Percentiles rank a stretch among this genome's conserved stretches.
phyloP scores from a whole-genome alignment of 2,888 invertebrate species.

The Rhingia rostrata region DNA sequence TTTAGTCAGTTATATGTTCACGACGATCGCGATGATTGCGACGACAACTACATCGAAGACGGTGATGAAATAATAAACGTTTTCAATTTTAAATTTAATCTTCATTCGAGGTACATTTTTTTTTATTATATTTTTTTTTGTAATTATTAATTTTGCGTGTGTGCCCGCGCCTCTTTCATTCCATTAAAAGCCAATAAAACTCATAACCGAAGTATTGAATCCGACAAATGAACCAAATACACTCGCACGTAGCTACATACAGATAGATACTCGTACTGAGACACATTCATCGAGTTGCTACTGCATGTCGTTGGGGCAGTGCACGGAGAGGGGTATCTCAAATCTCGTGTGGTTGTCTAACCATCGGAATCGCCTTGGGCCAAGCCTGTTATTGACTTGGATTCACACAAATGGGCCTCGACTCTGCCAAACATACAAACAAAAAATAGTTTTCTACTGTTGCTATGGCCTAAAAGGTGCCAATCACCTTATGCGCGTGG shows the following conservation, averaged over 20 bases:
- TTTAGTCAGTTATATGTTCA: constrained; percentile 22
- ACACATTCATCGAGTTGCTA: constrained; percentile 50
- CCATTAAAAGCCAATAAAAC: constrained; percentile 8
- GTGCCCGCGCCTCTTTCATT: constrained; percentile 12
- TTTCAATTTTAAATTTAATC: constrained; percentile 68
- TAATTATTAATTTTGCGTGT: constrained; percentile 37
- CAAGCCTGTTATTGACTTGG: constrained; percentile 52
- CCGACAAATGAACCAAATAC: neutral
- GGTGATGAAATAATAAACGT: constrained; percentile 53
- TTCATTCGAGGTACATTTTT: constrained; percentile 38
- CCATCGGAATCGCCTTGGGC: constrained; percentile 26
- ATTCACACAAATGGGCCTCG: constrained; percentile 45
- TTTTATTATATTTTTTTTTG: constrained; percentile 37
- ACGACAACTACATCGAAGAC: constrained; percentile 23
- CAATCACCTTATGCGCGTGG: constrained; percentile 68
- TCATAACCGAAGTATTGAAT: constrained; percentile 35
- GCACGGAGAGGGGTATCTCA: neutral
- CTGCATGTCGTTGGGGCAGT: constrained; percentile 13
- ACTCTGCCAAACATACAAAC: constrained; percentile 16
- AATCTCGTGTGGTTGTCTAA: constrained; percentile 13
- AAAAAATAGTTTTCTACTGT: constrained; percentile 44
- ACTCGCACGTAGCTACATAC: neutral
- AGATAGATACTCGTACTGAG: constrained; percentile 41
- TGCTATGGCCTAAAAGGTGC: constrained; percentile 66
- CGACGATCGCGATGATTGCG: constrained; percentile 13